Evolutionary conservation across 2,888 invertebrate genomes (phyloP), one percentile per base, ranked within the genome.

Genomic region (Eristalinus aeneus): DNA sequence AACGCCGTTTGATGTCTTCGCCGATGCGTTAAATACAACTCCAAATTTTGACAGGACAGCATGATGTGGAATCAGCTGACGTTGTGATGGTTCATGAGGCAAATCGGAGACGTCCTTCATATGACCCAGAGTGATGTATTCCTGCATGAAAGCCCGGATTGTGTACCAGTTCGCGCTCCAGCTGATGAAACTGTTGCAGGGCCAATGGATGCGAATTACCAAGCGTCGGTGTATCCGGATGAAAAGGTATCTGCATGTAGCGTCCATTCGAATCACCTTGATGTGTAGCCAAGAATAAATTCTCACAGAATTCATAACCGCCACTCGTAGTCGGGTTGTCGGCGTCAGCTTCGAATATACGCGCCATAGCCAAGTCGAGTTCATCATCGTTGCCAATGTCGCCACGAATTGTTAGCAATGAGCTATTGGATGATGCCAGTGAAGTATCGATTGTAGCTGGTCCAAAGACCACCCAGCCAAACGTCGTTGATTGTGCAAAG

Each of bases 1-100:
- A 61, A 72, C 61, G 60, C 60, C 60, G 60, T 60, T 72, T 60
- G 61, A 72, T 72, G 31, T 72, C 12, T 46, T 46, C 46, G 61
- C 46, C 46, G 46, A 61, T 10, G 31, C 46, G 20, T 61, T 72
- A 31, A 61, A 72, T n/a, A 72, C 72, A 22, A 61, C 72, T 5
- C 61, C 46, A 36, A 61, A 72, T 46, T 72, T 72, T 31, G 39
- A 36, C 34, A 56, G 6, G 23, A 71, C 60, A 23, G 58, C 39
- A 60, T 53, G 67, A 67, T 67, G 46, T 46, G 67, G 67, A 16
- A 67, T 67, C 6, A 53, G 9, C n/a, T 67, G 53, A 3, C 53
- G 65, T n/a, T 67, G 46, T 31, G 53, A 67, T 31, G 53, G 31
- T 53, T n/a, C 56, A 56, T 20, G 9, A 12, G 12, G 22, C 68